Evolutionary conservation across 2,888 invertebrate genomes (phyloP), one percentile per base, ranked within the genome.

Genomic region (Nemapogon koenigi): DNA sequence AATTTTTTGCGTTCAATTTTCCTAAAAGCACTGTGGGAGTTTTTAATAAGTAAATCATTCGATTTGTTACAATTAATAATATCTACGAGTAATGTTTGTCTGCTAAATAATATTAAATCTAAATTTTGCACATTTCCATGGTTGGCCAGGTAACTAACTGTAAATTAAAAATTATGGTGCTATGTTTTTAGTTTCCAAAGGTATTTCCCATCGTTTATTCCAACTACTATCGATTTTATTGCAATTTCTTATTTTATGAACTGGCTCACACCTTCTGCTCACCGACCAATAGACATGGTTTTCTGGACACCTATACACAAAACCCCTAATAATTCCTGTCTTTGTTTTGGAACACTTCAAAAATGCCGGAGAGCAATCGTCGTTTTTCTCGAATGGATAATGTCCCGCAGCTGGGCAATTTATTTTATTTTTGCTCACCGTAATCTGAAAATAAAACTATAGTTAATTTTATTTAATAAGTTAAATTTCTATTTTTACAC

Each of bases 221-320:
- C 80, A 81, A 35, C 62, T 53, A 26, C 64, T 68, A 16, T 52
- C 50, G 13, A 71, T 59, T 35, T 63, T 60, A 43, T 68, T 68
- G 38, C 91, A 91, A 53, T 83, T 82, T 39, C 81, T 76, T 35
- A 90, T 63, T 53, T 81, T 82, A 30, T 75, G 66, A 1, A 73
- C 69, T 29, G 83, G 81, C 64, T 92, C 91, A 57, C 91, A 92
- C 53, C 87, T 81, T 61, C 86, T 83, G 49, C 90, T 91, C 3
- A 89, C 83, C 29, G 86, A 82, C 90, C 90, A 91, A 57, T 87
- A 93, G 3, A 86, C 81, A 50, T 84, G 90, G 29, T 86, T 86
- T 50, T 84, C 73, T 0, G 92, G 92, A 64, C 93, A 93, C 52
- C 87, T 87, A 59, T 87, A 86, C 10, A 92, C 71, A 50, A 83